phyloP scores from a whole-genome alignment of 2,888 invertebrate species.

The Exocentrus adspersus region DNA sequence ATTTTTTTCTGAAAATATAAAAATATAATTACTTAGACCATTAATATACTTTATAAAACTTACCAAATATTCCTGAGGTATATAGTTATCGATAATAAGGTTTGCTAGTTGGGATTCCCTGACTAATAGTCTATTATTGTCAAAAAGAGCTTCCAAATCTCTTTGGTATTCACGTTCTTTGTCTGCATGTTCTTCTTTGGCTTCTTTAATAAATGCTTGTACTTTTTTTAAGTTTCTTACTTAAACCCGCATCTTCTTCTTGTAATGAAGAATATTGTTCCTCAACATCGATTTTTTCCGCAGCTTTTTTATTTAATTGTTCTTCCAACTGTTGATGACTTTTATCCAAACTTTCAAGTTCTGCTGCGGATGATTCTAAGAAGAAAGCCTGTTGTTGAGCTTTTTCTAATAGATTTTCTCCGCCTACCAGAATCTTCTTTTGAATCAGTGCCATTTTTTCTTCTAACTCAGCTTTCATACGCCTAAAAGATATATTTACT shows the following conservation, averaged over 20 bases:
- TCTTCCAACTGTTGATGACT: constrained; percentile 85
- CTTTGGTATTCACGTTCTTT: constrained; percentile 94
- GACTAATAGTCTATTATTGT: constrained; percentile 89
- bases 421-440: constrained; percentile 96
- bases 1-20: constrained; percentile 75
- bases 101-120: constrained; percentile 92
- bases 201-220: constrained; percentile 86
- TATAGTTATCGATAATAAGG: constrained; percentile 89
- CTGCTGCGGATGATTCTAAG: constrained; percentile 86
- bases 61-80: constrained; percentile 93
- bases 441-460: constrained; percentile 90
- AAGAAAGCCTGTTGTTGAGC: constrained; percentile 93
- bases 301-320: constrained; percentile 88
- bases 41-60: constrained; percentile 19
- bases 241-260: constrained; percentile 93
- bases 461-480: constrained; percentile 83
- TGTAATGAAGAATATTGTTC: constrained; percentile 94
- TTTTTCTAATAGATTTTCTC: constrained; percentile 97
- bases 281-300: constrained; percentile 92
- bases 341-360: constrained; percentile 80
- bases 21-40: background rate
- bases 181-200: constrained; percentile 85
- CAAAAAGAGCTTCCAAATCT: constrained; percentile 95
- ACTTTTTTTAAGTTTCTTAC: constrained; percentile 91
- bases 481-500: constrained; percentile 55